Evolutionary conservation across 30 jellyfish, hydroid and myxozoan species (phyloP).

Genomic region (Hydractinia symbiolongicarpus): DNA sequence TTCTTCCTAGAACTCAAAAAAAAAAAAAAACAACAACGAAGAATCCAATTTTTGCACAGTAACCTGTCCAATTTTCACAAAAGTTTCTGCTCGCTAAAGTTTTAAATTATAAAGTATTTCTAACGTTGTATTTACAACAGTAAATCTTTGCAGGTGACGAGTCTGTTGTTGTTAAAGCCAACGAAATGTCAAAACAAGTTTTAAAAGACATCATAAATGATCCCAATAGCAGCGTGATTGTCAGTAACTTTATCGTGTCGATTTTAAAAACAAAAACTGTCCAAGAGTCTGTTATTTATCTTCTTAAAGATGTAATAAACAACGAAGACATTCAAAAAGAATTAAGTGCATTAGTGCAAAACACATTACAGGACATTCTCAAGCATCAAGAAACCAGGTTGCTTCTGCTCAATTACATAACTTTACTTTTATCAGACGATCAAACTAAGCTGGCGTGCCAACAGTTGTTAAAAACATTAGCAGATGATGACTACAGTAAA

Average conservation of each 20-base stretch:
- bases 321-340: constrained; percentile 32
- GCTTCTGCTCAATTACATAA: constrained; percentile 33
- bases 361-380: constrained; percentile 21
- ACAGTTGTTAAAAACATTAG: constrained; percentile 34
- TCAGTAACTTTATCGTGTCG: constrained; percentile 35
- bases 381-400: constrained; percentile 33
- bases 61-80: no score
- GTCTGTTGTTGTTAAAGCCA: constrained; percentile 66
- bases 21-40: no score
- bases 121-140: no score
- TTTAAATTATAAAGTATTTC: no score
- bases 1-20: no score
- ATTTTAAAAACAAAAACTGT: constrained; percentile 35
- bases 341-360: constrained; percentile 24
- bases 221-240: constrained; percentile 41
- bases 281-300: constrained; percentile 7
- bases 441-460: constrained; percentile 47
- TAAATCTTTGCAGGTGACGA: constrained; percentile 53
- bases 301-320: constrained; percentile 31
- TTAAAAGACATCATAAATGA: constrained; percentile 56
- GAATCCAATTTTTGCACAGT: no score
- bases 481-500: constrained; percentile 40
- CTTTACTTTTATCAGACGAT: constrained; percentile 37
- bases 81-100: no score
- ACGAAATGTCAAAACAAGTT: constrained; percentile 58